Evolutionary conservation across 2,113 vertebrate genomes (phyloP).

Genomic region (Sapajus apella): DNA sequence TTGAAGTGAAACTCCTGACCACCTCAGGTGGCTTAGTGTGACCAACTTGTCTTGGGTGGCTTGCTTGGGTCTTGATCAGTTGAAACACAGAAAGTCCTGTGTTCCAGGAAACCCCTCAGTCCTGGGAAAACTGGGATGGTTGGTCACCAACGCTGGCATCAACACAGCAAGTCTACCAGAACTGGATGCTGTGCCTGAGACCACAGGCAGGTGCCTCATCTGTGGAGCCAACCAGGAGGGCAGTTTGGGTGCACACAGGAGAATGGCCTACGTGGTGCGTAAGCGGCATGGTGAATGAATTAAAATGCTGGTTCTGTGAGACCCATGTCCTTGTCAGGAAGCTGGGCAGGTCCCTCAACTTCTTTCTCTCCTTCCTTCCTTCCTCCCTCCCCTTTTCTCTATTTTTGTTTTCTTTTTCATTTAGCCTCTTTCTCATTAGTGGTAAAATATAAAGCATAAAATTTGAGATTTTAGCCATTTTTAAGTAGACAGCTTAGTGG

Average conservation of each 20-base stretch:
- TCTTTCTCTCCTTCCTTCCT: neutral
- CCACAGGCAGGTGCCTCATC: neutral
- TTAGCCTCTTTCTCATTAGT: neutral
- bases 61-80: neutral
- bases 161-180: neutral
- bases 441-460: neutral
- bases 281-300: neutral
- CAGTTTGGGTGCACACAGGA: neutral
- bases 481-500: neutral
- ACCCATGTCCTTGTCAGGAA: neutral
- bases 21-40: neutral
- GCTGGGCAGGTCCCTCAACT: neutral
- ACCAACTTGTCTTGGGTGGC: neutral
- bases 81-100: neutral
- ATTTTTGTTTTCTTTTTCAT: neutral
- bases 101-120: neutral
- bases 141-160: neutral
- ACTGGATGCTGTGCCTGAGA: neutral
- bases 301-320: neutral
- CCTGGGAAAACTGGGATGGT: neutral
- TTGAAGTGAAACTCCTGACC: neutral
- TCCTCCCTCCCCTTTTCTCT: neutral
- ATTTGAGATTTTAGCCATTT: neutral
- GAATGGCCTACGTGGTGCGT: rapidly evolving
- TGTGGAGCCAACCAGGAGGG: neutral